Conservation (phyloP, 2,888 invertebrate species). For the Arenicola marina region DNA sequence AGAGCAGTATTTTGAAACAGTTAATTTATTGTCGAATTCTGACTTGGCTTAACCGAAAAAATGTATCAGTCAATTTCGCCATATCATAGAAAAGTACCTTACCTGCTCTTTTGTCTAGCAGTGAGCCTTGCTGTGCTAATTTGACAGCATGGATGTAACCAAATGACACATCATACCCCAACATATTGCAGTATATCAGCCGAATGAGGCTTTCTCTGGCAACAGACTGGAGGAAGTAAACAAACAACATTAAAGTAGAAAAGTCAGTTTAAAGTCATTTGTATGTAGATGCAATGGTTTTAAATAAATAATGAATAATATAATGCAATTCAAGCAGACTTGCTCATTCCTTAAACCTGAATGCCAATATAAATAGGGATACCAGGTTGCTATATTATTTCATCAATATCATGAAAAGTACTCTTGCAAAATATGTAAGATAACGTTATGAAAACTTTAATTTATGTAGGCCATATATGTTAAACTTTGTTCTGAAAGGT, state of each 20-base stretch:
- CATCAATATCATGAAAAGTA: too few species aligned
- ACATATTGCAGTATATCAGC: constrained; percentile 51
- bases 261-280: neutral
- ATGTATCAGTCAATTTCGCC: neutral
- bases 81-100: constrained; percentile 3
- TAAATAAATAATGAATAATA: neutral
- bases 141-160: constrained; percentile 56
- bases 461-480: neutral
- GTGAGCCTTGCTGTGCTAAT: constrained; percentile 51
- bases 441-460: neutral
- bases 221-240: constrained; percentile 32
- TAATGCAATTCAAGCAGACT: neutral
- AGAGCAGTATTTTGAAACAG: neutral
- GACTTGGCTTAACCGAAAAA: neutral
- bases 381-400: too few species aligned
- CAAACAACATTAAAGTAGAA: neutral
- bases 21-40: neutral
- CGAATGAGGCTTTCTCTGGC: constrained; percentile 47
- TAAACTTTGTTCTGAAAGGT: neutral
- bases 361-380: too few species aligned
- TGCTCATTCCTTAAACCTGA: neutral
- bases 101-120: constrained; percentile 54
- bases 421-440: too few species aligned
- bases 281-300: too few species aligned
- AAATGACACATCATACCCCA: constrained; percentile 56